Evolutionary conservation across 2,888 invertebrate species (phyloP).

Genomic region (Platynereis dumerilii): DNA sequence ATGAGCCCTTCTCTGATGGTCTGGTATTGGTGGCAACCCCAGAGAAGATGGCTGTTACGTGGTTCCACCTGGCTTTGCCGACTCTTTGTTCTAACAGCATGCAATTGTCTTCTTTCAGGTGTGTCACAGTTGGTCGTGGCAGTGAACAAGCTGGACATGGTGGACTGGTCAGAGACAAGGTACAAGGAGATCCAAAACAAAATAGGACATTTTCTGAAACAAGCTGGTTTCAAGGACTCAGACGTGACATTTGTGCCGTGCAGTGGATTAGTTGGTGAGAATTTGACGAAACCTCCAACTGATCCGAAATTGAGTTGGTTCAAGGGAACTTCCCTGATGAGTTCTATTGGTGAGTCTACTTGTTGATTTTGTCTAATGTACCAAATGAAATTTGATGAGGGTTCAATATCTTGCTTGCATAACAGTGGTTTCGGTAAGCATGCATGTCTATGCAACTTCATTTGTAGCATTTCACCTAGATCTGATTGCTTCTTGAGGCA

Average conservation of each 20-base stretch:
- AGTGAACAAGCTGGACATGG: slow-evolving; percentile 96
- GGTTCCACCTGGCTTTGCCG: too few relatives aligned
- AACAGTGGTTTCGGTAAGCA: too few relatives aligned
- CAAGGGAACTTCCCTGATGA: slow-evolving; percentile 81
- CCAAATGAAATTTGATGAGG: too few relatives aligned
- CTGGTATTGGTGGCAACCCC: too few relatives aligned
- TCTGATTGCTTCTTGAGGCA: too few relatives aligned
- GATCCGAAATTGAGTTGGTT: slow-evolving; percentile 76
- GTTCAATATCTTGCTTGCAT: too few relatives aligned
- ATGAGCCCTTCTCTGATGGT: too few relatives aligned
- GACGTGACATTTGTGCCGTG: slow-evolving; percentile 92
- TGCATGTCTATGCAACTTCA: too few relatives aligned
- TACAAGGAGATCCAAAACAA: slow-evolving; percentile 83
- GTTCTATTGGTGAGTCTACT: slow-evolving; percentile 81
- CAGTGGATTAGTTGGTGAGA: slow-evolving; percentile 95
- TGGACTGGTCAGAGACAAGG: slow-evolving; percentile 88
- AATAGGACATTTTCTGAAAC: slow-evolving; percentile 77
- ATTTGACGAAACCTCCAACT: slow-evolving; percentile 76
- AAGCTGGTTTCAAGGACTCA: slow-evolving; percentile 83
- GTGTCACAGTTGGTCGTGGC: slow-evolving; percentile 93
- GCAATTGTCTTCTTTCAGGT: too few relatives aligned
- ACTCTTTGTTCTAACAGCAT: too few relatives aligned
- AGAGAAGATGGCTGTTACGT: too few relatives aligned
- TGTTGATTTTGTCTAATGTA: background rate
- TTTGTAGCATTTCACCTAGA: too few relatives aligned